phyloP scores from a whole-genome alignment of 2,888 invertebrate species.

The Morpho achilles region DNA sequence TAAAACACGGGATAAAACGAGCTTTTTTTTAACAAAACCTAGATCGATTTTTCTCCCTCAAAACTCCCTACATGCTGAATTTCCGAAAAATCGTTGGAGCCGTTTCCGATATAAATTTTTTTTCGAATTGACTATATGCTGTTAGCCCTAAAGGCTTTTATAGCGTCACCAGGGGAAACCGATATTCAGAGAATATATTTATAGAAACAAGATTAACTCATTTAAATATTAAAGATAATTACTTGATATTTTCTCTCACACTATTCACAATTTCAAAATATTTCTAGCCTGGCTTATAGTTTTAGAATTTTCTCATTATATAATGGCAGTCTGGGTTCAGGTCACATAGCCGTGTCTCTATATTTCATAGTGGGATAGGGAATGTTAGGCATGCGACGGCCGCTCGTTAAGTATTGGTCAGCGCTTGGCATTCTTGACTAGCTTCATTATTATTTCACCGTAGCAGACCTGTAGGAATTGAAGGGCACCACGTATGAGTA shows the following conservation, averaged over 20 bases:
- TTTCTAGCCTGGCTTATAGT: slow-evolving; percentile 32
- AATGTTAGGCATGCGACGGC: slow-evolving; percentile 52
- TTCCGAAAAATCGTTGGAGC: too few species aligned
- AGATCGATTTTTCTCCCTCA: too few species aligned
- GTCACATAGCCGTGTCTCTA: slow-evolving; percentile 47
- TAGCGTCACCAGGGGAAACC: too few species aligned
- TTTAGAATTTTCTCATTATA: slow-evolving; percentile 48
- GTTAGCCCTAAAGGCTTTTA: too few species aligned
- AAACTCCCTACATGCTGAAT: too few species aligned
- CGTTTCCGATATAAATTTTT: too few species aligned
- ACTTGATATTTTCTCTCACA: neutral
- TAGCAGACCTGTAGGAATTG: slow-evolving; percentile 24
- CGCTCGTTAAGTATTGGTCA: slow-evolving; percentile 52
- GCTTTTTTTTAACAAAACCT: too few species aligned
- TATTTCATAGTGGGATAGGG: slow-evolving; percentile 55
- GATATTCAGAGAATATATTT: too few species aligned
- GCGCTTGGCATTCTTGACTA: slow-evolving; percentile 48
- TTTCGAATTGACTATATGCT: too few species aligned
- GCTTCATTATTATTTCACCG: slow-evolving; percentile 61
- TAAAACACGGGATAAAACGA: too few species aligned
- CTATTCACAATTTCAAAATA: slow-evolving; percentile 11
- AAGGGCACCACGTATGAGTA: slow-evolving; percentile 15
- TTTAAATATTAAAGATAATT: too few species aligned
- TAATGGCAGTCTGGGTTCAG: slow-evolving; percentile 32
- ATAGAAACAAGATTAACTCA: too few species aligned